Conservation (phyloP, 1,140 invertebrate genomes). For the Phortica variegata region DNA sequence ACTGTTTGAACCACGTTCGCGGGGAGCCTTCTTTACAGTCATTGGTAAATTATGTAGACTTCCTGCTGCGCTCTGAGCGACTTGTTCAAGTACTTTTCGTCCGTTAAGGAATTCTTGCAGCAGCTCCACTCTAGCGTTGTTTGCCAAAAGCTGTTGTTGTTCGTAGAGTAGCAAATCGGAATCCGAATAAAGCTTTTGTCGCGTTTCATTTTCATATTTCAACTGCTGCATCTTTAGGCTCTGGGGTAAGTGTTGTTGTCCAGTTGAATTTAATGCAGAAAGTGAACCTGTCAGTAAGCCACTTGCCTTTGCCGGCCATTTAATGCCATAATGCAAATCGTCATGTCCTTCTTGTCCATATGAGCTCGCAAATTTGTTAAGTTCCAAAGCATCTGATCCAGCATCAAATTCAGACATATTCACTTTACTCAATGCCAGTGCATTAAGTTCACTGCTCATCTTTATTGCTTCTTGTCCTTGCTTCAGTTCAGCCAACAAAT, state of each 20-base stretch:
- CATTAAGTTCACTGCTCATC: too few relatives aligned
- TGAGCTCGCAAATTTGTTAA: too few relatives aligned
- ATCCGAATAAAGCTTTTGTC: slow-evolving; percentile 30
- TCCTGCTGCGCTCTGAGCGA: slow-evolving; percentile 14
- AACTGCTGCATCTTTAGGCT: background rate
- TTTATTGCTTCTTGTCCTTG: background rate
- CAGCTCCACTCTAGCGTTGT: slow-evolving; percentile 35
- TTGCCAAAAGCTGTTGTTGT: slow-evolving; percentile 36
- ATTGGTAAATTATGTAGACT: slow-evolving; percentile 8
- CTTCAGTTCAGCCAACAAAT: slow-evolving; percentile 14
- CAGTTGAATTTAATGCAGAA: too few relatives aligned
- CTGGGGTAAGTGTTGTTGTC: background rate
- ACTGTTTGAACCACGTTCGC: too few relatives aligned
- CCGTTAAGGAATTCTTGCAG: slow-evolving; percentile 40
- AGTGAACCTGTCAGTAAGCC: background rate
- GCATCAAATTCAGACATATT: too few relatives aligned
- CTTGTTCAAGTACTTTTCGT: slow-evolving; percentile 29
- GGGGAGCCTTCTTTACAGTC: too few relatives aligned
- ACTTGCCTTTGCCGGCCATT: slow-evolving; percentile 5
- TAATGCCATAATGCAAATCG: too few relatives aligned
- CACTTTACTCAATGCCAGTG: too few relatives aligned
- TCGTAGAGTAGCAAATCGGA: slow-evolving; percentile 34
- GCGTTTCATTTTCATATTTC: background rate
- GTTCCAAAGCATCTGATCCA: too few relatives aligned
- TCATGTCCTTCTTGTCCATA: too few relatives aligned